phyloP scores from a whole-genome alignment of 2,888 invertebrate genomes.

The Ophion slaviceki region DNA sequence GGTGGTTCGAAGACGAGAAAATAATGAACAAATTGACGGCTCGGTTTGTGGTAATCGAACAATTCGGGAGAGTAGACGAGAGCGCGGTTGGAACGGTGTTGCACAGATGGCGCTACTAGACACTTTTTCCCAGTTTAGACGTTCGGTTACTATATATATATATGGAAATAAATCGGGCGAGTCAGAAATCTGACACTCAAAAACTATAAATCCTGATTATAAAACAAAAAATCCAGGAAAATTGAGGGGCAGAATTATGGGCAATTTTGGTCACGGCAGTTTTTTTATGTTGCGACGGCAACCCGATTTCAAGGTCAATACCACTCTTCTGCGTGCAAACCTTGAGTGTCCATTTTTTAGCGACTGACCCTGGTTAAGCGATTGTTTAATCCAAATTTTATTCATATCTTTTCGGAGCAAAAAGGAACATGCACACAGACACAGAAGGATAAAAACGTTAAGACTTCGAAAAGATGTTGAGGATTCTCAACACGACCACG shows the following conservation, averaged over 20 bases:
- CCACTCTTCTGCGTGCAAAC: background rate
- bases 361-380: no score
- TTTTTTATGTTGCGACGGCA: background rate
- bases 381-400: no score
- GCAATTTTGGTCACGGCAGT: background rate
- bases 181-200: background rate
- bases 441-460: background rate
- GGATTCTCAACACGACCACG: background rate
- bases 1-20: constrained; percentile 9
- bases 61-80: constrained; percentile 17
- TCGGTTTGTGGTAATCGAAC: background rate
- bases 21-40: constrained; percentile 12
- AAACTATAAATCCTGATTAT: background rate
- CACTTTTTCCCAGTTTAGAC: constrained; percentile 4
- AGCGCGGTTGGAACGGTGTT: background rate
- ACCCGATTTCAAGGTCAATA: background rate
- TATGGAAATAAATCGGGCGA: background rate
- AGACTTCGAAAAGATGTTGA: background rate
- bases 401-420: no score
- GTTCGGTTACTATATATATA: background rate
- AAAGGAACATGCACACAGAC: background rate
- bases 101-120: constrained; percentile 38
- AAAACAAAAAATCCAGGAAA: background rate
- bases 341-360: background rate
- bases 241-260: background rate